Base-by-base conservation (phyloP, 2,888 invertebrate genomes). In the Xestia xanthographa region DNA sequence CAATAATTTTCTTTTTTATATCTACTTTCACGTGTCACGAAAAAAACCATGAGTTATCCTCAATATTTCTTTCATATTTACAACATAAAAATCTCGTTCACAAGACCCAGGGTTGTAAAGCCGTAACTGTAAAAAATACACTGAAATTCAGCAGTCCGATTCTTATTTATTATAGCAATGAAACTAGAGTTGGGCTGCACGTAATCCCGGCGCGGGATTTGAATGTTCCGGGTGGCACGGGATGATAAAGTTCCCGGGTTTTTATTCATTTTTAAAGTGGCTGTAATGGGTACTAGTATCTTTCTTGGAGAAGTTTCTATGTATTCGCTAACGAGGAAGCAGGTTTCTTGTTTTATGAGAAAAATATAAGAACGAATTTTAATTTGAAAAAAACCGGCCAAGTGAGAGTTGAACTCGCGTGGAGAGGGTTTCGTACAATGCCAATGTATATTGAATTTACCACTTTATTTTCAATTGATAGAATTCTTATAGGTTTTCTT, bases 151-250 rank as follows among this genome's bases (percentile, higher is more conserved):
- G 63, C 77, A 82, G 66, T 62, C 73, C 82, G 73, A 83, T 83
- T 82, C 86, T 74, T 83, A 85, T 83, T 86, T 83, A 83, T 82
- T 73, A 53, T 50, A 72, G 83, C 86, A 82, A 77, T 82, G 86
- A 83, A 68, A 66, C 65, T 86, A 82, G 83, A 60, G 86, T 62
- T 74, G 83, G 72, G 73, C 77, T 62, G 34, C 82, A 65, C 48
- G 60, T 71, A 71, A 77, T 86, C 73, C 77, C 73, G 68, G 67
- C 26, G 41, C 73, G 77, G 73, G 86, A 83, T 85, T 82, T 71
- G 60, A 83, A 77, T 71, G 75, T 80, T 80, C 75, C 85, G 70
- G 67, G 62, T 74, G 85, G 70, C 60, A 60, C 62, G 17, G 60
- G 56, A 84, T 81, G 81, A 84, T 80, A 72, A 84, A 81, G 72